These are phyloP conservation scores for Ophioninae sp. DNA, from an alignment of 2,888 invertebrate species.

Conservation along the genomic window DNA sequence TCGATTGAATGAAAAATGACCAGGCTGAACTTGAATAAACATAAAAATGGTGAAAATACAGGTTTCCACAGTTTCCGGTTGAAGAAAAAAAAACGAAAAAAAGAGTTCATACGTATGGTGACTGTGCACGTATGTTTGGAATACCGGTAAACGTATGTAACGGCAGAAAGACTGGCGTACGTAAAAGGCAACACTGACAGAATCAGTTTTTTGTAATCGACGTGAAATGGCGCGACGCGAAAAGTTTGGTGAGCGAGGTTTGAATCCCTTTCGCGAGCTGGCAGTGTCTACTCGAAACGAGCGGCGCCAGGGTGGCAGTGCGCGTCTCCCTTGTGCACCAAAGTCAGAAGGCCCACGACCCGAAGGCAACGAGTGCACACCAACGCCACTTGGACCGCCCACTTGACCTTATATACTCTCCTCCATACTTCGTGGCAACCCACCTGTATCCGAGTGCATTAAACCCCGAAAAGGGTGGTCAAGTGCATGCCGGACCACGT, in stretches of 20 bases:
- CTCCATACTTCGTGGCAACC: constrained; percentile 61
- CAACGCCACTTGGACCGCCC: constrained; percentile 68
- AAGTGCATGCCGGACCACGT: not conserved
- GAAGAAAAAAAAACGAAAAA: no score
- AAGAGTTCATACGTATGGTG: no score
- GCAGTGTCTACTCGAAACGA: constrained; percentile 43
- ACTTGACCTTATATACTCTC: constrained; percentile 72
- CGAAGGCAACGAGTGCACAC: constrained; percentile 29
- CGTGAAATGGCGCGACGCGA: constrained; percentile 41
- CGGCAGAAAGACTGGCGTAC: not conserved
- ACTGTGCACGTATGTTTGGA: no score
- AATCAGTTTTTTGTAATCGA: constrained; percentile 55
- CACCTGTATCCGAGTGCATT: constrained; percentile 45
- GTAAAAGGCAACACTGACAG: constrained; percentile 50
- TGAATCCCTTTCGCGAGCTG: constrained; percentile 35
- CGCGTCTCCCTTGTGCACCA: constrained; percentile 17
- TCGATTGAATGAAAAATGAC: no score
- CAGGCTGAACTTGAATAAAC: no score
- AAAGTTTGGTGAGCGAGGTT: constrained; percentile 37
- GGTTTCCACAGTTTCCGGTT: no score
- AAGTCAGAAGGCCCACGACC: constrained; percentile 3
- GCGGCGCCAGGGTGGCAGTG: constrained; percentile 16
- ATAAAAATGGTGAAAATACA: no score
- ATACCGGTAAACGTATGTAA: no score
- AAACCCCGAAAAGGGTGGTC: constrained; percentile 35